A percentile compares a stretch with the other conserved stretches of the same genome.
These are phyloP conservation scores for Phacellophora camtschatica DNA, from an alignment of 30 jellyfish, hydroid and myxozoan genomes.

Conservation along the genomic window DNA sequence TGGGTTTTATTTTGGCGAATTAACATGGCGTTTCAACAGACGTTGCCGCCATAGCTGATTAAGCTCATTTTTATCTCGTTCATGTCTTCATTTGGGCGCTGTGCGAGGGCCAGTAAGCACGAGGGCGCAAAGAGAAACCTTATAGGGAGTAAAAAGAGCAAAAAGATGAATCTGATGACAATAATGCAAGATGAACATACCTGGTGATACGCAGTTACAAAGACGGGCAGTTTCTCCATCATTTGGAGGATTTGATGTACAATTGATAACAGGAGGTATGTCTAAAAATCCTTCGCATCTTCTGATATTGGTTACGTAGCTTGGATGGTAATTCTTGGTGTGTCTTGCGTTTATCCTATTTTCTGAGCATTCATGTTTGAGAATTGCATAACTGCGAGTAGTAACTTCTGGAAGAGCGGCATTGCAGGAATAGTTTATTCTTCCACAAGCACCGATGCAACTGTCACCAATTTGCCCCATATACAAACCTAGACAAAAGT, in stretches of 20 bases:
- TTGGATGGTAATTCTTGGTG: slow-evolving; percentile 50
- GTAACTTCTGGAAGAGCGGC: neutral
- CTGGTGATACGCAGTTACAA: slow-evolving; percentile 60
- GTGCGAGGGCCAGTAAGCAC: too few relatives aligned
- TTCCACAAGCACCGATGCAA: slow-evolving; percentile 28
- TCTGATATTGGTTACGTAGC: neutral
- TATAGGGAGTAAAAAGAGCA: neutral
- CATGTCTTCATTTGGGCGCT: too few relatives aligned
- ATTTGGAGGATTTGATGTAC: slow-evolving; percentile 29
- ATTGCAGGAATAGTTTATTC: slow-evolving; percentile 5
- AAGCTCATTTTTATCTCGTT: too few relatives aligned
- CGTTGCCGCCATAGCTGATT: too few relatives aligned
- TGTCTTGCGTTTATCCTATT: slow-evolving; percentile 6
- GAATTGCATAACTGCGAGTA: slow-evolving; percentile 11
- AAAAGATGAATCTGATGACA: neutral
- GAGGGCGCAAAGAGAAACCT: neutral
- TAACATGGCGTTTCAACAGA: too few relatives aligned
- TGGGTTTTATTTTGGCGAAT: too few relatives aligned
- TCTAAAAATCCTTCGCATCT: slow-evolving; percentile 53
- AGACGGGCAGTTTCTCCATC: slow-evolving; percentile 50
- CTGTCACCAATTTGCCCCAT: slow-evolving; percentile 12
- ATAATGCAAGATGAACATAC: neutral
- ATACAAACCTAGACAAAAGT: neutral
- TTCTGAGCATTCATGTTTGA: slow-evolving; percentile 24
- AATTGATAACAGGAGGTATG: slow-evolving; percentile 13